A percentile compares a stretch with the other conserved stretches of the same genome.
Conservation (phyloP, 2,888 invertebrate species). For the Heteromyza rotundicornis region DNA sequence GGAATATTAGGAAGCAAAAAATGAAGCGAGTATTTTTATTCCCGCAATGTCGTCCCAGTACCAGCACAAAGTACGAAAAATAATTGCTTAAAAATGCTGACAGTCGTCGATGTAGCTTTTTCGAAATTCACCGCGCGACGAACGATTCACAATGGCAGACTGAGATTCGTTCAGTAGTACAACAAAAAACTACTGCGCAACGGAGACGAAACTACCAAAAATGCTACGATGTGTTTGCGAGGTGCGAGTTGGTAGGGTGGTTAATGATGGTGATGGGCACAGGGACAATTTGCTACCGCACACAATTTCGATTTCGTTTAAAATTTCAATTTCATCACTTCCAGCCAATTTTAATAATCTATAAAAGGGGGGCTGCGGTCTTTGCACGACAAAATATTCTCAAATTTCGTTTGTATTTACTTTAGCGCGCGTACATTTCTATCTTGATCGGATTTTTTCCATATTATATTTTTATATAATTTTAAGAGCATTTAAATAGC, state of each 20-base stretch:
- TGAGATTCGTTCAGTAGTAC: not conserved
- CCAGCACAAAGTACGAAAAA: too few relatives aligned
- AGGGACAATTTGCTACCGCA: slow-evolving; percentile 40
- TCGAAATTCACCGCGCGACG: too few relatives aligned
- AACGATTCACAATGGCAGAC: not conserved
- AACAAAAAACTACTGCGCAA: slow-evolving; percentile 1
- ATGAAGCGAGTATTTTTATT: too few relatives aligned
- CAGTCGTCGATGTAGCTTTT: too few relatives aligned
- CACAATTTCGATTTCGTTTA: slow-evolving; percentile 34
- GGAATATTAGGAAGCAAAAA: too few relatives aligned
- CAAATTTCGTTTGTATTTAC: not conserved
- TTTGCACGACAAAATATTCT: too few relatives aligned
- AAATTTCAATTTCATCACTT: slow-evolving; percentile 26
- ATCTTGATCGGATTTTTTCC: not conserved
- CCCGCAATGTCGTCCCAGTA: too few relatives aligned
- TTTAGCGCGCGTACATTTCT: not conserved
- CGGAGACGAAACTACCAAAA: too few relatives aligned
- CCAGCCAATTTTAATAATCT: not conserved
- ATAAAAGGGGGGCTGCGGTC: too few relatives aligned
- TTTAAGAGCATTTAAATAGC: slow-evolving; percentile 9
- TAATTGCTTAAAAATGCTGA: too few relatives aligned
- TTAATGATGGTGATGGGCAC: too few relatives aligned
- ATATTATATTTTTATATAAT: slow-evolving; percentile 19
- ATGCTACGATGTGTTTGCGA: not conserved
- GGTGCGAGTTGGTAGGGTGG: not conserved